Evolutionary conservation across 2,797 vertebrate genomes (phyloP).

Genomic region (Phalanger gymnotis): DNA sequence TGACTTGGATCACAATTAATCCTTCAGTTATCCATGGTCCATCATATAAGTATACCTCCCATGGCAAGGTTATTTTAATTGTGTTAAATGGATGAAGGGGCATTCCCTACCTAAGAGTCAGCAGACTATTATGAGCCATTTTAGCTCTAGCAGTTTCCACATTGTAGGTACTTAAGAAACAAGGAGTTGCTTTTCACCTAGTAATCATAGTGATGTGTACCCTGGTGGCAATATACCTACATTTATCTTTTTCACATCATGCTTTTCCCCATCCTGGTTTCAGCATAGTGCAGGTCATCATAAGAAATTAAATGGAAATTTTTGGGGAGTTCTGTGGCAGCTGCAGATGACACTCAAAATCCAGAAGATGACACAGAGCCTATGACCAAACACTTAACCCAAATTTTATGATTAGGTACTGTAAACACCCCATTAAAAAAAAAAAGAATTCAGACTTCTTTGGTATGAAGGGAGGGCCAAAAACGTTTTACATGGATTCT

Average conservation of each 20-base stretch:
- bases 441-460: neutral
- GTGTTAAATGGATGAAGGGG: neutral
- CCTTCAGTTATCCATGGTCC: neutral
- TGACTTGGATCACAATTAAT: neutral
- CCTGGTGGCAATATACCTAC: neutral
- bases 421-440: neutral
- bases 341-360: neutral
- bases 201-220: neutral
- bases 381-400: neutral
- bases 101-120: neutral
- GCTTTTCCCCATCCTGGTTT: neutral
- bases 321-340: neutral
- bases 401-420: neutral
- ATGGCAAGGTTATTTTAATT: neutral
- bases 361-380: neutral
- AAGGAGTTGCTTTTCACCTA: neutral
- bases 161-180: neutral
- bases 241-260: neutral
- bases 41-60: neutral
- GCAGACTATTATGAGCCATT: neutral
- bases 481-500: neutral
- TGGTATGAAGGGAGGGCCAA: neutral
- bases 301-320: neutral
- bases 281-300: neutral
- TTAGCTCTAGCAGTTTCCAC: neutral